Conservation (phyloP, 2,888 invertebrate species). For the Congeria kusceri region DNA sequence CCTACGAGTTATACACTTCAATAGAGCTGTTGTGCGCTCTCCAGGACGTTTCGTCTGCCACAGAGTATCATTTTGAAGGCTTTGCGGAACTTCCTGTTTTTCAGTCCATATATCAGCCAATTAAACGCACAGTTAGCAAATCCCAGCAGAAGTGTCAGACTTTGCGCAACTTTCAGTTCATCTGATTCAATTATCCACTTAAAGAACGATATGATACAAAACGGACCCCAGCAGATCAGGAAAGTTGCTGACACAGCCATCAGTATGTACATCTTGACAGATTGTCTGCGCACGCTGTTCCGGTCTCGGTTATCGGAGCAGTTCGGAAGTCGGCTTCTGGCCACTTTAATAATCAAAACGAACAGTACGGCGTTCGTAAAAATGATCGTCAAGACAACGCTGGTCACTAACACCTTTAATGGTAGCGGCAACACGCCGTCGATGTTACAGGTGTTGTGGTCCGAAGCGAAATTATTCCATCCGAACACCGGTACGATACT, state of each 20-base stretch:
- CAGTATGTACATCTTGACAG: conserved; percentile 45
- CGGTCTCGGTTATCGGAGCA: not conserved
- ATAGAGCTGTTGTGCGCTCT: not conserved
- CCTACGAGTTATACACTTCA: not conserved
- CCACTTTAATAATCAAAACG: conserved; percentile 31
- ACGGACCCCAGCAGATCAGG: conserved; percentile 54
- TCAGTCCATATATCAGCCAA: conserved; percentile 55
- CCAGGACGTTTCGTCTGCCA: not conserved
- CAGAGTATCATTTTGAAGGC: conserved; percentile 45
- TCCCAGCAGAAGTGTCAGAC: conserved; percentile 34
- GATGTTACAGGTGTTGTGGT: conserved; percentile 17
- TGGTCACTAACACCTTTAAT: not conserved
- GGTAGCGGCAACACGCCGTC: conserved; percentile 20
- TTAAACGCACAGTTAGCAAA: conserved; percentile 39
- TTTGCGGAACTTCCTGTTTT: conserved; percentile 40
- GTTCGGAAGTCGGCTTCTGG: conserved; percentile 22
- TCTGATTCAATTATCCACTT: conserved; percentile 17
- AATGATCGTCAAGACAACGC: conserved; percentile 4
- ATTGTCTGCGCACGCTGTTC: conserved; percentile 12
- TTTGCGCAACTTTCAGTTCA: conserved; percentile 15
- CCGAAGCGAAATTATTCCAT: conserved; percentile 32
- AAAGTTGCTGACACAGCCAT: conserved; percentile 45
- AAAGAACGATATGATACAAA: conserved; percentile 40
- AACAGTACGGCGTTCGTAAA: conserved; percentile 26
- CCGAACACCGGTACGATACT: conserved; percentile 34